A percentile compares a stretch with the other conserved stretches of the same genome.
These are phyloP conservation scores for Sebastes schlegelii DNA, from an alignment of 2,113 vertebrate genomes.

Conservation along the genomic window DNA sequence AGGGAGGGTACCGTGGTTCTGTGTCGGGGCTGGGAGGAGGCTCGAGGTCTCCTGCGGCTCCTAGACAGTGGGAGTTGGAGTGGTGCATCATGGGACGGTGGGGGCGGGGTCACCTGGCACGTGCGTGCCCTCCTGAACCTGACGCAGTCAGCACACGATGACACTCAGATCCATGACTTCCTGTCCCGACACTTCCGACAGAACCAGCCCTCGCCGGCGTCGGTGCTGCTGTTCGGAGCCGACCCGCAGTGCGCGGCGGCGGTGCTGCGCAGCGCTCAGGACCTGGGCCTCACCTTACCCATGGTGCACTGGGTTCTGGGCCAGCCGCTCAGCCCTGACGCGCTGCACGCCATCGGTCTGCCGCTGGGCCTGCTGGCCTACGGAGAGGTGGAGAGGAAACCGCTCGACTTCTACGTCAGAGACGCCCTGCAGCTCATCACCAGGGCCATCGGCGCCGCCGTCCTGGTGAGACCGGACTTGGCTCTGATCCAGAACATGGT, in stretches of 20 bases:
- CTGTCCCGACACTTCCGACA: conserved; percentile 77
- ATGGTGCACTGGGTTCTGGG: conserved; percentile 90
- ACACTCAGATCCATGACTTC: conserved; percentile 72
- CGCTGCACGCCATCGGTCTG: conserved; percentile 86
- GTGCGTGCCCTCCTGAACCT: conserved; percentile 85
- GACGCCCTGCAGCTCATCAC: conserved; percentile 86
- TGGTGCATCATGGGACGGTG: conserved; percentile 64
- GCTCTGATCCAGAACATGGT: conserved; percentile 79
- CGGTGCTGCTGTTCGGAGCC: conserved; percentile 86
- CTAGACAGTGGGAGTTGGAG: conserved; percentile 72
- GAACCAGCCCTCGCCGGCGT: conserved; percentile 70
- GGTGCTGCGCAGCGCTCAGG: conserved; percentile 81
- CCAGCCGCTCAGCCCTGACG: conserved; percentile 81
- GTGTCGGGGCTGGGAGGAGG: conserved; percentile 87
- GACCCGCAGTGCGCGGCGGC: conserved; percentile 72
- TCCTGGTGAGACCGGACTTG: conserved; percentile 71
- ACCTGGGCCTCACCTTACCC: conserved; percentile 78
- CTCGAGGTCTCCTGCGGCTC: conserved; percentile 61
- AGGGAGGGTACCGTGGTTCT: conserved; percentile 85
- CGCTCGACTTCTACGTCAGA: conserved; percentile 85
- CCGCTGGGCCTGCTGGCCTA: conserved; percentile 89
- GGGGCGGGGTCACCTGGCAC: conserved; percentile 67
- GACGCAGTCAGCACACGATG: conserved; percentile 68
- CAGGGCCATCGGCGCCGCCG: conserved; percentile 78
- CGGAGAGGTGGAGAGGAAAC: conserved; percentile 86